phyloP scores from a whole-genome alignment of 2,113 vertebrate species.

The Phylloscopus trochilus region DNA sequence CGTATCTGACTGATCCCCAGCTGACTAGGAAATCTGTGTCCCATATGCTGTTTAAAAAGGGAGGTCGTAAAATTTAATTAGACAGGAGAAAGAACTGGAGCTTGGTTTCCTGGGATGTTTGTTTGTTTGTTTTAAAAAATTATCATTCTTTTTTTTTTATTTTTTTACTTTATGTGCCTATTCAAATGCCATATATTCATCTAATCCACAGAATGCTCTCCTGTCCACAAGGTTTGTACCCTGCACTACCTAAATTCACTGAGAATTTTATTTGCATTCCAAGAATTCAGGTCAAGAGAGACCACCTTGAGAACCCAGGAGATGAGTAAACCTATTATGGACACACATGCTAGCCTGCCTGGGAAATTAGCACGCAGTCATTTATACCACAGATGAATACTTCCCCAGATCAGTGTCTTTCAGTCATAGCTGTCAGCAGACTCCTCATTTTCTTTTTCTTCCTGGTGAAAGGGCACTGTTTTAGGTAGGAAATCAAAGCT shows the following conservation, averaged over 20 bases:
- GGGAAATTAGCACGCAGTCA: not conserved
- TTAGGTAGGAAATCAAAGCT: not conserved
- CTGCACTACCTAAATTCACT: not conserved
- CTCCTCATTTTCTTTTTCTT: not conserved
- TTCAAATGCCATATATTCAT: not conserved
- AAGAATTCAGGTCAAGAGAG: not conserved
- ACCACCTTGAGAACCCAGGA: not conserved
- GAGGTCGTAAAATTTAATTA: constrained; percentile 44
- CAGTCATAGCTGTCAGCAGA: not conserved
- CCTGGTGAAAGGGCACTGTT: not conserved
- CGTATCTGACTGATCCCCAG: not conserved
- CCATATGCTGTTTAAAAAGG: constrained; percentile 39
- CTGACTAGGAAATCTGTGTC: constrained; percentile 38
- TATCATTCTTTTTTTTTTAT: not conserved
- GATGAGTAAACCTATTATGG: not conserved
- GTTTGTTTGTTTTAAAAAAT: not conserved
- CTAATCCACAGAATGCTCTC: not conserved
- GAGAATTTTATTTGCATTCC: not conserved
- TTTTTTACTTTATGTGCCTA: not conserved
- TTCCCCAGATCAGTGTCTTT: not conserved
- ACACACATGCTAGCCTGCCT: not conserved
- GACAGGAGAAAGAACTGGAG: not conserved
- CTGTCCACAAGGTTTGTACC: not conserved
- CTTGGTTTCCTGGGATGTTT: not conserved
- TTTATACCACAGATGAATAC: not conserved